Conservation (phyloP, 1,140 invertebrate genomes). For the Batillaria attramentaria region DNA sequence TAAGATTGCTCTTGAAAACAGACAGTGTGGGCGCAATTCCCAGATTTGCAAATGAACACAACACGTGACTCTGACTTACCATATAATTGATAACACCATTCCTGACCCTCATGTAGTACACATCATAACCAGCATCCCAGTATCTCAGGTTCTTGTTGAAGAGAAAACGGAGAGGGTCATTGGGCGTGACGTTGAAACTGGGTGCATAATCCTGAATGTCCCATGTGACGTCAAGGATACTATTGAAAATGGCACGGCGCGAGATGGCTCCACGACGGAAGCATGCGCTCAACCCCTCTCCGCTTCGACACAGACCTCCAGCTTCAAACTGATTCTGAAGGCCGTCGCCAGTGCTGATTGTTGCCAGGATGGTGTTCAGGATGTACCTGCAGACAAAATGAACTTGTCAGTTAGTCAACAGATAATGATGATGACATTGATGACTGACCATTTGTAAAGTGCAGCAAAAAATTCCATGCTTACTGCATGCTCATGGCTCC, state of each 20-base stretch:
- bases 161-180: neutral
- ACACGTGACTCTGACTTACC: no score
- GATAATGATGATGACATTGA: no score
- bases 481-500: no score
- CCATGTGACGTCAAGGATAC: neutral
- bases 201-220: neutral
- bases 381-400: no score
- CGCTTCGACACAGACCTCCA: neutral
- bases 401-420: no score
- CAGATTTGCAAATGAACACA: no score
- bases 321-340: neutral
- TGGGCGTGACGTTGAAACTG: neutral
- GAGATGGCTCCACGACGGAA: neutral
- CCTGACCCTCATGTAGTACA: neutral
- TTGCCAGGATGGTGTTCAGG: no score
- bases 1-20: no score
- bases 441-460: no score
- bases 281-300: neutral
- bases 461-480: no score
- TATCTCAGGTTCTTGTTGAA: conserved; percentile 7
- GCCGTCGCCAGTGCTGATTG: neutral
- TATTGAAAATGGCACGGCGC: neutral
- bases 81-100: neutral
- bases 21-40: no score
- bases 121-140: neutral